phyloP scores from a whole-genome alignment of 2,888 invertebrate genomes.

The Standfussiana lucernea region DNA sequence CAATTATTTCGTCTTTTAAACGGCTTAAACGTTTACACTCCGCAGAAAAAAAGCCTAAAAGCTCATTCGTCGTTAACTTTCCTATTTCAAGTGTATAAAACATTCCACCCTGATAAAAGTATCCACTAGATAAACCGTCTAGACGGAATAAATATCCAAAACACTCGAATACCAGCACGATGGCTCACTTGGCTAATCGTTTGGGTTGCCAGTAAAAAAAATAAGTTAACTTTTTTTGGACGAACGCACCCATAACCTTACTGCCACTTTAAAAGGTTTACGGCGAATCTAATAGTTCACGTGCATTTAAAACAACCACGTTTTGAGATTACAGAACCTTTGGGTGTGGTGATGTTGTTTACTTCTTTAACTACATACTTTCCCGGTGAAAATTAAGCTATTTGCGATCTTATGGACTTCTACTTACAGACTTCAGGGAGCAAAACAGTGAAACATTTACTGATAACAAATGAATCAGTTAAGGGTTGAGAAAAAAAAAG shows the following conservation, averaged over 20 bases:
- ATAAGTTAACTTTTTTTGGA: conserved; percentile 77
- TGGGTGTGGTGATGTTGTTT: conserved; percentile 75
- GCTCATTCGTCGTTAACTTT: conserved; percentile 74
- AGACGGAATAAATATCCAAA: conserved; percentile 88
- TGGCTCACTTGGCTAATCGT: conserved; percentile 90
- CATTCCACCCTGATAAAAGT: conserved; percentile 86
- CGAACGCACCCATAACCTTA: conserved; percentile 81
- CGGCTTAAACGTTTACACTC: conserved; percentile 41
- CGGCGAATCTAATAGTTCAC: conserved; percentile 87
- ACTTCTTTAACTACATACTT: conserved; percentile 32
- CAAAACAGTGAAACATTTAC: conserved; percentile 12
- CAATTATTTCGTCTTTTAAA: conserved; percentile 52
- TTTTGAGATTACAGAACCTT: conserved; percentile 77
- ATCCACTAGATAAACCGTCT: conserved; percentile 86
- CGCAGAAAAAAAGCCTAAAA: conserved; percentile 75
- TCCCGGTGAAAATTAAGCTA: conserved; percentile 33
- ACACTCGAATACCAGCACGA: conserved; percentile 88
- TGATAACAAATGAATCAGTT: conserved; percentile 25
- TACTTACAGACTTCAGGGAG: neutral
- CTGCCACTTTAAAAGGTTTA: conserved; percentile 86
- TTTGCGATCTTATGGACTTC: conserved; percentile 41
- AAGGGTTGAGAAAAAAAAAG: conserved; percentile 24
- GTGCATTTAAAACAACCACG: conserved; percentile 80
- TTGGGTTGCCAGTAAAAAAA: conserved; percentile 80
- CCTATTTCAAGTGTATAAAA: conserved; percentile 86